Base-by-base conservation (phyloP, 2,113 vertebrate genomes). In the Amblyopsis rosae region DNA sequence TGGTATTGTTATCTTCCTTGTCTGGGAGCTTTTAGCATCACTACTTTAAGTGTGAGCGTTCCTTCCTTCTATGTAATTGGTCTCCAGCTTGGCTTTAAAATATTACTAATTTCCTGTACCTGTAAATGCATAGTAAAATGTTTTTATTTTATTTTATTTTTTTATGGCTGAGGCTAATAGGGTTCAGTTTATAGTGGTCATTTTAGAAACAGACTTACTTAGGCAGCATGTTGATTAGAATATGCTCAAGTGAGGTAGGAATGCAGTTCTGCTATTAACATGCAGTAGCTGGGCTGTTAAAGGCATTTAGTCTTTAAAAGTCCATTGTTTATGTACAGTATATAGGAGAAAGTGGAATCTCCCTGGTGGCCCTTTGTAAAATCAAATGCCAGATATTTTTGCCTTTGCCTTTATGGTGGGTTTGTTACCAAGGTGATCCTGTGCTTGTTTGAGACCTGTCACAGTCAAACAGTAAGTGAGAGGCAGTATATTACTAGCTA, bases 321-420 rank as follows among this genome's bases (percentile, higher is more conserved):
- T 66, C 77, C 62, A 75, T 87, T 92, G 88, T 92, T 92, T 92
- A 82, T 90, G 72, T 88, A 88, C 87, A 85, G 72, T 88, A 88
- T 88, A 85, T 79, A 86, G 73, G 75, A 75, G 87, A 91, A 92
- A 88, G 78, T 70, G 13, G 79, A 91, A 76, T 83, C 79, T 88
- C 85, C 86, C 85, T 56, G 50, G 84, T 75, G 79, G 71, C 78
- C 75, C 70, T 73, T 89, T 81, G 81, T 69, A 82, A 83, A 79
- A 85, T 74, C 76, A 81, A 78, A 91, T 88, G 81, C 88, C 73
- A 6, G 71, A 83, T 71, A 88, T 84, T 88, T 88, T 90, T 87
- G 67, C 76, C 75, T 78, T 60, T n/a, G n/a, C n/a, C n/a, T 84
- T 87, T 83, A 86, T 86, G 72, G 69, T 68, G 85, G 76, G 85